Percentiles rank a stretch among this genome's conserved stretches.
These are phyloP conservation scores for Spodoptera exigua DNA, from an alignment of 2,888 invertebrate species.

Conservation along the genomic window DNA sequence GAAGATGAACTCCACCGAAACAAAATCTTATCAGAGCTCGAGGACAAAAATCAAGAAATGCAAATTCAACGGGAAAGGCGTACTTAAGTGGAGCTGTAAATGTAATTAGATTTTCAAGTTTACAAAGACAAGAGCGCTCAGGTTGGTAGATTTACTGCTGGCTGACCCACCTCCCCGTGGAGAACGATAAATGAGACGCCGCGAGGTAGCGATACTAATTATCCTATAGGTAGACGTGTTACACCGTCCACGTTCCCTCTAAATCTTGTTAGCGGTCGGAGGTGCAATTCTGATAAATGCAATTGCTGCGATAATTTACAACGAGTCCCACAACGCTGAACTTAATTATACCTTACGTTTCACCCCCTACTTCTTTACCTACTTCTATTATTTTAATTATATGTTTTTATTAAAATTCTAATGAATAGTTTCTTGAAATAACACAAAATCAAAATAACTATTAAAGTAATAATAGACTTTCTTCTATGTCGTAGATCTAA, in stretches of 20 bases:
- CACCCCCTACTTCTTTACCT: conserved; percentile 37
- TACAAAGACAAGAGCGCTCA: conserved; percentile 88
- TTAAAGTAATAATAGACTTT: too few species aligned
- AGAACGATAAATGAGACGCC: conserved; percentile 87
- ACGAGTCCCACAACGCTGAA: conserved; percentile 55
- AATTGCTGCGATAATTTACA: conserved; percentile 72
- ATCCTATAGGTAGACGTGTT: conserved; percentile 84
- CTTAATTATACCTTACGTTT: conserved; percentile 60
- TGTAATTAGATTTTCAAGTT: conserved; percentile 89
- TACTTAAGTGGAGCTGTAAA: conserved; percentile 86
- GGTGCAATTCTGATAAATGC: conserved; percentile 80
- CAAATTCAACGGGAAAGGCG: conserved; percentile 82
- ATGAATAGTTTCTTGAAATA: conserved; percentile 12
- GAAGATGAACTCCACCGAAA: conserved; percentile 66
- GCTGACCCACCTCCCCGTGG: conserved; percentile 86
- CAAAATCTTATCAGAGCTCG: conserved; percentile 75
- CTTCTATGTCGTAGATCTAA: conserved; percentile 24
- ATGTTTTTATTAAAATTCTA: conserved; percentile 16
- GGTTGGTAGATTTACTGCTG: conserved; percentile 88
- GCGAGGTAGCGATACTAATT: conserved; percentile 88
- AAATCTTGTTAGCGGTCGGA: conserved; percentile 82
- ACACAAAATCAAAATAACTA: conserved; percentile 25
- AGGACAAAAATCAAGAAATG: conserved; percentile 84
- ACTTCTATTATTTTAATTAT: conserved; percentile 15
- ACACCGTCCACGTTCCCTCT: conserved; percentile 76